Conservation (phyloP, 1,140 invertebrate species). For the Sitobion miscanthi region DNA sequence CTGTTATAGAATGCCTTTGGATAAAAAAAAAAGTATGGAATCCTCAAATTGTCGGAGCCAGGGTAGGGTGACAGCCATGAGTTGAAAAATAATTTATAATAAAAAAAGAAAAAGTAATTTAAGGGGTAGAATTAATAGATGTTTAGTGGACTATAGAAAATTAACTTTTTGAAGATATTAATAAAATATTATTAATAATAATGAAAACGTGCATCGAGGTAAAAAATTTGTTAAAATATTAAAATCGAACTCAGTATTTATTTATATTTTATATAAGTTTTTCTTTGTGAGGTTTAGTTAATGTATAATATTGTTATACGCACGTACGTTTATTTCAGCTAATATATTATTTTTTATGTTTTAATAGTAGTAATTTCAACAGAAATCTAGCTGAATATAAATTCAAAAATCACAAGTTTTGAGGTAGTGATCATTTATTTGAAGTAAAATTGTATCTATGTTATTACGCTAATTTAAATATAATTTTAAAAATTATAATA, state of each 20-base stretch:
- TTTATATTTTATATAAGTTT: not conserved
- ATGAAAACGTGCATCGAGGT: not conserved
- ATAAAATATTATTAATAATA: not conserved
- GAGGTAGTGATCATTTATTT: not conserved
- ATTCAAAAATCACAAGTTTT: not conserved
- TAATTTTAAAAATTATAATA: not conserved
- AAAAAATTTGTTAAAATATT: conserved; percentile 26
- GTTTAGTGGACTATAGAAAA: not conserved
- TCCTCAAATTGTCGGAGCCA: not conserved
- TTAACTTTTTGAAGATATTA: not conserved
- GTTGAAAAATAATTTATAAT: not conserved
- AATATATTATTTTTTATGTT: not conserved
- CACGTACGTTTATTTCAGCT: not conserved
- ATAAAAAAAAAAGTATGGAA: not conserved
- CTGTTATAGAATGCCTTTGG: not conserved
- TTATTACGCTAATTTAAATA: not conserved
- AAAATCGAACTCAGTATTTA: not conserved
- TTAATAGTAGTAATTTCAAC: not conserved
- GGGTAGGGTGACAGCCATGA: not conserved
- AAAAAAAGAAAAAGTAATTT: conserved; percentile 27
- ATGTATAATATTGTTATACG: not conserved
- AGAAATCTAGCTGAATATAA: not conserved
- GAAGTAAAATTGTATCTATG: not conserved
- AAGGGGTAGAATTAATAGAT: not conserved
- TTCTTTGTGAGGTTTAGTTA: not conserved